phyloP scores from a whole-genome alignment of 2,113 vertebrate species.

The Gallinago undulata region DNA sequence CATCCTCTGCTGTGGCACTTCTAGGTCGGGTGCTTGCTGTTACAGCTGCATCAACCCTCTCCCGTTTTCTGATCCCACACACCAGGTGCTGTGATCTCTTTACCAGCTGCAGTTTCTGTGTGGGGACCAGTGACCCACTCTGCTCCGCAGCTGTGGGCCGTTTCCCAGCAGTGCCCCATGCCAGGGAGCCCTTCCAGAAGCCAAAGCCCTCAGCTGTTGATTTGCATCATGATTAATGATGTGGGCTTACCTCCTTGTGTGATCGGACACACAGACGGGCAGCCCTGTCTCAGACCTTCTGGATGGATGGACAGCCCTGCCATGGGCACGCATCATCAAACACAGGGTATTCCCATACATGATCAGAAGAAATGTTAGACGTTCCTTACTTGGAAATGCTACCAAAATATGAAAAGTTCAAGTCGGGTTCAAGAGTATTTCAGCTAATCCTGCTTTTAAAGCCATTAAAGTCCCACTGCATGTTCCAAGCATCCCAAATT shows the following conservation, averaged over 20 bases:
- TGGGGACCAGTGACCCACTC: neutral
- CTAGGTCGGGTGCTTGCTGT: neutral
- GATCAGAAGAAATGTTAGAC: neutral
- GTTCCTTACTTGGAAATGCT: neutral
- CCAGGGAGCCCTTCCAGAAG: neutral
- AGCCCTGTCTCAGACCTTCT: neutral
- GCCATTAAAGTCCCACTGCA: neutral
- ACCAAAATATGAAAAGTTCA: neutral
- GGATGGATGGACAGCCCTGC: neutral
- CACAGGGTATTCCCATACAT: neutral
- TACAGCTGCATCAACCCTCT: neutral
- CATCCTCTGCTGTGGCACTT: neutral
- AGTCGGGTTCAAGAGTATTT: neutral
- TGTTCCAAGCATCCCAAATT: neutral
- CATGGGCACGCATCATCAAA: neutral
- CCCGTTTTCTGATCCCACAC: neutral
- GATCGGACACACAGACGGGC: rapidly evolving
- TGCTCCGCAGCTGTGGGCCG: neutral
- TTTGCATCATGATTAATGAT: neutral
- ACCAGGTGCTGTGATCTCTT: neutral
- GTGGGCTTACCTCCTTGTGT: neutral
- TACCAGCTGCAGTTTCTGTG: neutral
- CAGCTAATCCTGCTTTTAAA: neutral
- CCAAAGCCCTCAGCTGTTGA: neutral
- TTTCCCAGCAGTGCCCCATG: neutral